Evolutionary conservation across 2,888 invertebrate species (phyloP), one percentile per base, ranked within the genome.

Genomic region (Thymelicus lineola): DNA sequence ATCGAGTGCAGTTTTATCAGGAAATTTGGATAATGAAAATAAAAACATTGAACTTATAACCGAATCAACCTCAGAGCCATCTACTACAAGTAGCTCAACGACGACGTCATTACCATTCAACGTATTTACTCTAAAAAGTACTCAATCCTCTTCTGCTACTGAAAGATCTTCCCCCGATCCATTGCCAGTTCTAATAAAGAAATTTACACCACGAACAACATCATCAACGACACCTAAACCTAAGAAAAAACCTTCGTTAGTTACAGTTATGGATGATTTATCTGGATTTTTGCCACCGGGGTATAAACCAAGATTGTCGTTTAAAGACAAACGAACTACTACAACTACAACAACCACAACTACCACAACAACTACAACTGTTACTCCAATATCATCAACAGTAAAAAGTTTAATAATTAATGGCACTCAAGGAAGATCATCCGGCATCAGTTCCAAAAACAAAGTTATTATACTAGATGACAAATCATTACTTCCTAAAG

Each of bases 1-100:
- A 36, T 97, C 97, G 0, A 97, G 96, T 79, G 96, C 96, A 66
- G 95, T 97, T 62, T 88, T 97, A 35, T 95, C 96, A 4, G 96
- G 96, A 63, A 96, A 96, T 65, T 95, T 97, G 76, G 95, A 96
- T 72, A 95, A 95, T 63, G 95, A 95, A 42, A 95, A 95, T 64
- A 96, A 96, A 85, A 96, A 96, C 82, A 95, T 96, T 75, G 94
- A 95, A 50, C 89, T 95, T 6, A 95, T 96, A 58, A 95, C 95
- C n/a, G 95, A 95, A 83, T 87, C 91, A 15, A 90, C 90, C 6
- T 87, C 91, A 10, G 91, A 91, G 74, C 77, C 75, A 75, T 82
- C 84, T 6, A 82, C 86, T 69, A 83, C 89, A 73, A 82, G 83
- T 10, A 82, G 85, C 66, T 84, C 89, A 72, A 84, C 86, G 64